phyloP scores from a whole-genome alignment of 2,888 invertebrate species.

The Trachelus stipa region DNA sequence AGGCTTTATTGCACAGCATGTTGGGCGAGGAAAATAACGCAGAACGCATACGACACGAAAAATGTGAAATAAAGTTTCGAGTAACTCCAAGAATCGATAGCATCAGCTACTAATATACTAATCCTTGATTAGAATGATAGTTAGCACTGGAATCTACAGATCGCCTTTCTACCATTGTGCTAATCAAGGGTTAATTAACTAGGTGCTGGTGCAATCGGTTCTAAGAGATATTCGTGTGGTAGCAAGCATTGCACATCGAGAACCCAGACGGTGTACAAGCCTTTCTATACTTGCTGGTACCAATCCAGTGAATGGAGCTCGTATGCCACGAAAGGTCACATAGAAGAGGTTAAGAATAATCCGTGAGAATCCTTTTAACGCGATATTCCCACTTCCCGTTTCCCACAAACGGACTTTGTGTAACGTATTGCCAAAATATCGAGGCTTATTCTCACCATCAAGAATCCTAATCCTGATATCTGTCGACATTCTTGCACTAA shows the following conservation, averaged over 20 bases:
- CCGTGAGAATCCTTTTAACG: background rate
- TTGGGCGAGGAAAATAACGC: background rate
- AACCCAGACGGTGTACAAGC: slow-evolving; percentile 25
- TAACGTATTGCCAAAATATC: background rate
- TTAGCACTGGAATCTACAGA: background rate
- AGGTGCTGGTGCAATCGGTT: background rate
- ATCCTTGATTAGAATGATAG: background rate
- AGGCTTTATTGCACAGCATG: background rate
- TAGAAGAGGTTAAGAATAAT: slow-evolving; percentile 29
- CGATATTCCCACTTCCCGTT: background rate
- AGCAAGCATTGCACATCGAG: background rate
- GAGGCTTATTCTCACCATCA: background rate
- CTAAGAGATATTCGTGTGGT: background rate
- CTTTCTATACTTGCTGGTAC: slow-evolving; percentile 11
- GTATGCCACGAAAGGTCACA: slow-evolving; percentile 62
- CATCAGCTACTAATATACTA: background rate
- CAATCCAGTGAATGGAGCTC: slow-evolving; percentile 45
- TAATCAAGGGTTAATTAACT: background rate
- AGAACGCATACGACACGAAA: background rate
- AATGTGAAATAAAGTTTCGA: background rate
- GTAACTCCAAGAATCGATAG: background rate
- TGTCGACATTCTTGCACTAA: background rate
- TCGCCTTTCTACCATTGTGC: background rate
- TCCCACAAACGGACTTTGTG: background rate
- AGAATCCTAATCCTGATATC: background rate